These are phyloP conservation scores for Lophius americanus DNA, from an alignment of 2,797 vertebrate genomes.

Conservation along the genomic window DNA sequence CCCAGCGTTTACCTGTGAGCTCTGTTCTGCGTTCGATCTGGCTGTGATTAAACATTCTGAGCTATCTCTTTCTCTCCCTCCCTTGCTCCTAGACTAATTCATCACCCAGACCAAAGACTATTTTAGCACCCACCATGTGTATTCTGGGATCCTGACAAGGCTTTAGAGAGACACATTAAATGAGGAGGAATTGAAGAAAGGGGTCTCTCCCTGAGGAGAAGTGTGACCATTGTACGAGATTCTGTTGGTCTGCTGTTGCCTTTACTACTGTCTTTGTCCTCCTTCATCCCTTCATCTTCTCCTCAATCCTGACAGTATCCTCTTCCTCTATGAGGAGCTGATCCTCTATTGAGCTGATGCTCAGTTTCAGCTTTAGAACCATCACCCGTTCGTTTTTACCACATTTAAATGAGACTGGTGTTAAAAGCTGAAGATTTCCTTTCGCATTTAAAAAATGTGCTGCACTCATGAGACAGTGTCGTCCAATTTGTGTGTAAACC, in stretches of 20 bases:
- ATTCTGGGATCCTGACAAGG: conserved; percentile 61
- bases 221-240: conserved; percentile 20
- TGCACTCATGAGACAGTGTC: no score
- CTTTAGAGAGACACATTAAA: conserved; percentile 52
- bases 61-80: conserved; percentile 46
- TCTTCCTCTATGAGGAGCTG: neutral
- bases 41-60: conserved; percentile 67
- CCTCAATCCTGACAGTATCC: neutral
- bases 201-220: conserved; percentile 41
- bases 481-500: no score
- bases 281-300: neutral
- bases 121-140: conserved; percentile 63
- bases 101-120: conserved; percentile 57
- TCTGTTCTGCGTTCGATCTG: conserved; percentile 46
- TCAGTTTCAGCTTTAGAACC: conserved; percentile 21
- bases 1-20: conserved; percentile 50
- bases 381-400: neutral
- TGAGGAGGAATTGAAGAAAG: conserved; percentile 28
- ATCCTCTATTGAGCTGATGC: conserved; percentile 8
- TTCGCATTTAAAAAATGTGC: no score
- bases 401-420: no score
- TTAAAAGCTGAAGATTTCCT: no score
- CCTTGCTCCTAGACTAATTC: conserved; percentile 44
- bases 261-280: conserved; percentile 3
- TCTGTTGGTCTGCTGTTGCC: conserved; percentile 13